A percentile compares a stretch with the other conserved stretches of the same genome.
These are phyloP conservation scores for Hemicordylus capensis DNA, from an alignment of 2,113 vertebrate species.

Conservation along the genomic window DNA sequence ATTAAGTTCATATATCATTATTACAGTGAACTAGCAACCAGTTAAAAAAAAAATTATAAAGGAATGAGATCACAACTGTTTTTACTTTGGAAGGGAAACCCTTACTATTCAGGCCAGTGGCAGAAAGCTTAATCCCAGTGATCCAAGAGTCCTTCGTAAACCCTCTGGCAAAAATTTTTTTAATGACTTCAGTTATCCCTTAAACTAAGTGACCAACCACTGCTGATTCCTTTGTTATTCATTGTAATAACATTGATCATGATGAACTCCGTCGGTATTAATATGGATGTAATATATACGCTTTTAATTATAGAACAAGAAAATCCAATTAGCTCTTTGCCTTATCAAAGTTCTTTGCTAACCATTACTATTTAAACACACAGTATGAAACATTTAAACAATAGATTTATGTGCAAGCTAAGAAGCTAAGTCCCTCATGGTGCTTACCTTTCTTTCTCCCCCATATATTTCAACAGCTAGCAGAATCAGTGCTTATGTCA, in stretches of 20 bases:
- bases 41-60: constrained; percentile 72
- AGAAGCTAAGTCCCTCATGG: constrained; percentile 6
- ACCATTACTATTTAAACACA: constrained; percentile 67
- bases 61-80: constrained; percentile 59
- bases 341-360: constrained; percentile 68
- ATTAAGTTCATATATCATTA: constrained; percentile 60
- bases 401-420: constrained; percentile 31
- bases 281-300: constrained; percentile 73
- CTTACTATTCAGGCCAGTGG: constrained; percentile 52
- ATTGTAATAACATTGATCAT: constrained; percentile 72
- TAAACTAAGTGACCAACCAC: constrained; percentile 74
- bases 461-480: accelerated
- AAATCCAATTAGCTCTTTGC: constrained; percentile 76
- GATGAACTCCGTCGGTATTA: constrained; percentile 74
- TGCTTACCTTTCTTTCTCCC: not conserved
- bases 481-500: not conserved
- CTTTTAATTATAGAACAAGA: constrained; percentile 78
- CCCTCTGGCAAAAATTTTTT: constrained; percentile 72
- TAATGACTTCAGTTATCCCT: constrained; percentile 74
- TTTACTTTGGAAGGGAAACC: constrained; percentile 55
- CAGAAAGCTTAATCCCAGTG: not conserved
- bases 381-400: constrained; percentile 60
- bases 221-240: constrained; percentile 71
- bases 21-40: constrained; percentile 68
- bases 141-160: constrained; percentile 60